Conservation (phyloP, 2,888 invertebrate species). For the Escarpia spicata region DNA sequence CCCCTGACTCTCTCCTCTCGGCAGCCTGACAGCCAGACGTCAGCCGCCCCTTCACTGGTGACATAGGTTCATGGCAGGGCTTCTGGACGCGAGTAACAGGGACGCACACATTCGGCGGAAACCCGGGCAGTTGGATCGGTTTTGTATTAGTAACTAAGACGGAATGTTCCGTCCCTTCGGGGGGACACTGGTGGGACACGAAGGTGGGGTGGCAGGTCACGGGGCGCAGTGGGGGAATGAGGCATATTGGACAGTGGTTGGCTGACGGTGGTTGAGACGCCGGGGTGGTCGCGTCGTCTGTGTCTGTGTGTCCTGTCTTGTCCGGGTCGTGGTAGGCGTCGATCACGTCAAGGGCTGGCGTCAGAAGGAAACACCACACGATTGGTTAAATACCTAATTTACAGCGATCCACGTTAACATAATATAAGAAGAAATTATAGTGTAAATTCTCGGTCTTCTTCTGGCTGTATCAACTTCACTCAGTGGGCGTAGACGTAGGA, state of each 20-base stretch:
- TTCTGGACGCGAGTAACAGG: neutral
- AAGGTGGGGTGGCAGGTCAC: constrained; percentile 31
- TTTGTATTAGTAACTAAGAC: neutral
- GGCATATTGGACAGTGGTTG: constrained; percentile 66
- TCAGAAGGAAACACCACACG: neutral
- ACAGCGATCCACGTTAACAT: neutral
- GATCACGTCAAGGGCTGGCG: neutral
- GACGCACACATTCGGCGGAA: neutral
- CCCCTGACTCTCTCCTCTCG: neutral
- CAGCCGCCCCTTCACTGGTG: neutral
- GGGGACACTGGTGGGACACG: constrained; percentile 29
- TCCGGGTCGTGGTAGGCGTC: neutral
- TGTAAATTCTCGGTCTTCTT: neutral
- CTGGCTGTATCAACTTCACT: neutral
- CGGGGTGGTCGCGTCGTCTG: neutral
- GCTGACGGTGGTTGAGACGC: neutral
- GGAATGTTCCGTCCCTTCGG: neutral
- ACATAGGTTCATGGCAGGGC: neutral
- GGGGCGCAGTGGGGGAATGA: constrained; percentile 41
- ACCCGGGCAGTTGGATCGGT: neutral
- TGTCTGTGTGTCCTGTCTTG: neutral
- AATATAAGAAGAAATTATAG: neutral
- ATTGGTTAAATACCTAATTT: neutral
- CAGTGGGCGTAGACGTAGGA: neutral
- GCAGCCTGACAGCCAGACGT: neutral